Percentiles rank a stretch among this genome's conserved stretches.
phyloP scores from a whole-genome alignment of 2,113 vertebrate species.

The Oceanites oceanicus region DNA sequence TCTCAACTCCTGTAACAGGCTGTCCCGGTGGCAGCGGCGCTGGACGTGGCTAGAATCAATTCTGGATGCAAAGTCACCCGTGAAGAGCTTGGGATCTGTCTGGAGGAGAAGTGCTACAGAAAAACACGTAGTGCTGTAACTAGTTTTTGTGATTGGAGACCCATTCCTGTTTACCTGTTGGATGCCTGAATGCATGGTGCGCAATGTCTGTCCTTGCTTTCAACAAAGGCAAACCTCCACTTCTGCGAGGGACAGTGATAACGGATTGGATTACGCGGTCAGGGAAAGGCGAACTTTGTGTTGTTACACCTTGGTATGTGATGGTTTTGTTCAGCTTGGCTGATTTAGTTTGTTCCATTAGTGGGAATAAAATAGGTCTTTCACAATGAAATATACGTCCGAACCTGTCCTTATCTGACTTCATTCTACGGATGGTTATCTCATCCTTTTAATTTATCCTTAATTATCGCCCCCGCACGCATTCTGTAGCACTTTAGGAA shows the following conservation, averaged over 20 bases:
- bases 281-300: not conserved
- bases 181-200: not conserved
- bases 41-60: not conserved
- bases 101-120: not conserved
- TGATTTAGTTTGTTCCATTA: constrained; percentile 44
- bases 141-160: fast-evolving
- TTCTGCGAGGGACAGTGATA: not conserved
- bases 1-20: not conserved
- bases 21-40: not conserved
- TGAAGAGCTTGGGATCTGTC: not conserved
- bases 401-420: constrained; percentile 35
- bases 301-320: not conserved
- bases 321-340: constrained; percentile 35
- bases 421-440: not conserved
- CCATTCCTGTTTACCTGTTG: not conserved
- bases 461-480: not conserved
- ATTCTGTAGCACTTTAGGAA: not conserved
- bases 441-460: constrained; percentile 12
- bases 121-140: not conserved
- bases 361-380: constrained; percentile 7
- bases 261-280: not conserved
- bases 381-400: not conserved
- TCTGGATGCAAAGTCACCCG: not conserved
- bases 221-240: fast-evolving
- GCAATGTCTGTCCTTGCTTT: not conserved